These are phyloP conservation scores for Leptinotarsa defecta DNA, from an alignment of 1,140 invertebrate genomes.

Conservation along the genomic window DNA sequence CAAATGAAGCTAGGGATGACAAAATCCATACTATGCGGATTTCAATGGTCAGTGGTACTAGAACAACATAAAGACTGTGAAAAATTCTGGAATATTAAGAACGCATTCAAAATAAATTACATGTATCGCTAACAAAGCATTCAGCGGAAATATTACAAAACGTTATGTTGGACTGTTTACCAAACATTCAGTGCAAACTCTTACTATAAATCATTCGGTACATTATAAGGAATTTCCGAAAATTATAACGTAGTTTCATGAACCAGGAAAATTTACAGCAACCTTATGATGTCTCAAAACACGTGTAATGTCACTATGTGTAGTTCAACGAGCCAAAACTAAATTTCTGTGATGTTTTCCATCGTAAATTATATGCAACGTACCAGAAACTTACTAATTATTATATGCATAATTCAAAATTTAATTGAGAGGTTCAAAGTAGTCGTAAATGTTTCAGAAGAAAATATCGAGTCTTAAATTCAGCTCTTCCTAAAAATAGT, in stretches of 20 bases:
- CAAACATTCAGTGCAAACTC: background rate
- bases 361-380: slow-evolving; percentile 37
- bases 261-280: background rate
- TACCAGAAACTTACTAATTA: slow-evolving; percentile 40
- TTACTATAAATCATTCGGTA: background rate
- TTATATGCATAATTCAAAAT: slow-evolving; percentile 42
- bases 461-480: slow-evolving; percentile 28
- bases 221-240: background rate
- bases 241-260: slow-evolving; percentile 6
- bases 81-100: too few species aligned
- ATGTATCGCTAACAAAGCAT: too few species aligned
- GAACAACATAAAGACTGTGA: too few species aligned
- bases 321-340: slow-evolving; percentile 31
- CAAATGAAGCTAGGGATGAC: too few species aligned
- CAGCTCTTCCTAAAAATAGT: slow-evolving; percentile 31
- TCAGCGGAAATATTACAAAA: too few species aligned
- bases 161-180: too few species aligned
- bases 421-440: slow-evolving; percentile 46
- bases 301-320: slow-evolving; percentile 32
- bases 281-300: slow-evolving; percentile 33
- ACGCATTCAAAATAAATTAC: too few species aligned
- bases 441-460: slow-evolving; percentile 41
- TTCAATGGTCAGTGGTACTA: too few species aligned
- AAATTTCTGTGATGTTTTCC: slow-evolving; percentile 42
- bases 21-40: too few species aligned